These are phyloP conservation scores for Zygothrica quintamaculata DNA, from an alignment of 2,888 invertebrate genomes.

Conservation along the genomic window DNA sequence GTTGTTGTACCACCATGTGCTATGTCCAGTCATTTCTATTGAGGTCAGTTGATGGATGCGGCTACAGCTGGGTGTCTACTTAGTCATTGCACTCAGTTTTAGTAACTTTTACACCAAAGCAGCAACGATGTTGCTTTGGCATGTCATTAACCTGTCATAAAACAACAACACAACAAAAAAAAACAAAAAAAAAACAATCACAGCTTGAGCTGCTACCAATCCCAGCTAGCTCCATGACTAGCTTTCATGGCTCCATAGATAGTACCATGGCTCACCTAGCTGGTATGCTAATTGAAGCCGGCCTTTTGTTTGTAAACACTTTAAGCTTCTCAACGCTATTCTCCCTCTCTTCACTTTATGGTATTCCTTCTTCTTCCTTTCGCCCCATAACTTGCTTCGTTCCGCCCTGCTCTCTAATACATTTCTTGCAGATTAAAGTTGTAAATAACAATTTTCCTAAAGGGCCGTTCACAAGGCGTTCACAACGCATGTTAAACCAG, in stretches of 20 bases:
- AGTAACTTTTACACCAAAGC: slow-evolving; percentile 33
- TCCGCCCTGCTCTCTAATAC: slow-evolving; percentile 70
- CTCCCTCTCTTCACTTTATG: background rate
- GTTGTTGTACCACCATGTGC: slow-evolving; percentile 26
- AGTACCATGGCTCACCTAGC: slow-evolving; percentile 56
- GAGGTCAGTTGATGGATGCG: slow-evolving; percentile 57
- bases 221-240: slow-evolving; percentile 33
- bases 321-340: slow-evolving; percentile 34
- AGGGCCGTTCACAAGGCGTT: slow-evolving; percentile 28
- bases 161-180: too few species aligned
- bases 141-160: slow-evolving; percentile 80
- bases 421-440: slow-evolving; percentile 73
- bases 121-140: slow-evolving; percentile 13
- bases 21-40: slow-evolving; percentile 45
- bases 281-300: slow-evolving; percentile 74
- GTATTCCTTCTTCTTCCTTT: background rate
- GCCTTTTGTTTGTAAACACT: slow-evolving; percentile 74
- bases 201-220: slow-evolving; percentile 40
- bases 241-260: slow-evolving; percentile 36
- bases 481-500: slow-evolving; percentile 46
- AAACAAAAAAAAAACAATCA: too few species aligned
- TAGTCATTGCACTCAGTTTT: slow-evolving; percentile 43
- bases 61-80: slow-evolving; percentile 13
- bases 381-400: slow-evolving; percentile 20
- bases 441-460: slow-evolving; percentile 71